These are phyloP conservation scores for Amiota communis DNA, from an alignment of 2,888 invertebrate species.

Conservation along the genomic window DNA sequence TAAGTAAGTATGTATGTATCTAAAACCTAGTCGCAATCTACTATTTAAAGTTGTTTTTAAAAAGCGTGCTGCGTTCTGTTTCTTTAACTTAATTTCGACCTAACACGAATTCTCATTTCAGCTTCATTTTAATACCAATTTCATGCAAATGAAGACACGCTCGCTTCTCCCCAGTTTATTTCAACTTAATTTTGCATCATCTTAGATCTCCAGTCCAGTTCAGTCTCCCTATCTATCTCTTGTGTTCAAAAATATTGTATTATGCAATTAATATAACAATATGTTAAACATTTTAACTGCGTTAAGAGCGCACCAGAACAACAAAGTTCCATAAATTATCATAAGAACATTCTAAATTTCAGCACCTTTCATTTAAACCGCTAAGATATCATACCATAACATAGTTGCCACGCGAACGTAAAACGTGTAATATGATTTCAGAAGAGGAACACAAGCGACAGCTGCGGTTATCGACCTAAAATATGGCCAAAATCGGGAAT, in stretches of 20 bases:
- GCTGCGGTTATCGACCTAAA: conserved; percentile 60
- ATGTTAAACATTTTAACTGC: conserved; percentile 37
- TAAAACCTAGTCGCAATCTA: no score
- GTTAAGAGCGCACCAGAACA: conserved; percentile 19
- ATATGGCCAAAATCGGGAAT: conserved; percentile 20
- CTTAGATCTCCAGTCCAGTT: no score
- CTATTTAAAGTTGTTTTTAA: no score
- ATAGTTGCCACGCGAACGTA: conserved; percentile 1
- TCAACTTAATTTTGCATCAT: no score
- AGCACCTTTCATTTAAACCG: conserved; percentile 47
- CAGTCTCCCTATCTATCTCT: no score
- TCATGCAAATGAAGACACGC: conserved; percentile 52
- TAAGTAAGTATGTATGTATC: no score
- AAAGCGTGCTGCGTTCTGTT: no score
- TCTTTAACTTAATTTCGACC: no score
- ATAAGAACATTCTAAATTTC: conserved; percentile 44
- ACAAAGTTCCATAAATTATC: conserved; percentile 63
- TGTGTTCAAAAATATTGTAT: conserved; percentile 47
- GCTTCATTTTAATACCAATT: conserved; percentile 34
- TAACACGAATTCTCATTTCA: no score
- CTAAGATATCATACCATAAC: not conserved
- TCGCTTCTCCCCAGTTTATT: not conserved
- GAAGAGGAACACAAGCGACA: no score
- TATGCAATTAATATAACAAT: conserved; percentile 56
- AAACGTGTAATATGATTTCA: no score